phyloP scores from a whole-genome alignment of 2,888 invertebrate genomes.

The Dyspetes luteomarginatus region DNA sequence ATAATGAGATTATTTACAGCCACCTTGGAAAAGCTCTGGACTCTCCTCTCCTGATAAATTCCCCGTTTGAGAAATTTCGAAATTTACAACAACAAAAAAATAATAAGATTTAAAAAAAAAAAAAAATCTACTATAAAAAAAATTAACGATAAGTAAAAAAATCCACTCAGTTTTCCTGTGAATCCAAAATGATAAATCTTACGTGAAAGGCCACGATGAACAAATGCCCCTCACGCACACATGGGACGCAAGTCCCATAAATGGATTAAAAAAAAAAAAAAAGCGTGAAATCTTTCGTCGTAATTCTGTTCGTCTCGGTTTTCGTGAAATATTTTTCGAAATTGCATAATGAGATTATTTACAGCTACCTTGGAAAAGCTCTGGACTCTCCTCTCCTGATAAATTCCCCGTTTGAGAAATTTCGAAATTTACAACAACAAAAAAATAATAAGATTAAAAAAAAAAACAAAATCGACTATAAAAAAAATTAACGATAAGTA shows the following conservation, averaged over 20 bases:
- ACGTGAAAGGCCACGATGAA: constrained; percentile 5
- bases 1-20: constrained; percentile 78
- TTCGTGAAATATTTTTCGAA: background rate
- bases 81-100: no score
- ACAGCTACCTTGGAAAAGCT: constrained; percentile 70
- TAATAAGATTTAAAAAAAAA: no score
- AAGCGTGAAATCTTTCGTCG: background rate
- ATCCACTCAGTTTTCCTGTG: constrained; percentile 1
- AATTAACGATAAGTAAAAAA: no score
- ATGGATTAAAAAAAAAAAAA: constrained; percentile 61
- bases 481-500: no score
- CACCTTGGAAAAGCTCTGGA: constrained; percentile 42
- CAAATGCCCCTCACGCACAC: constrained; percentile 27
- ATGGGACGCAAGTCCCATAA: constrained; percentile 73
- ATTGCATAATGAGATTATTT: constrained; percentile 74
- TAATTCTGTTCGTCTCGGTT: background rate
- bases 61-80: no score
- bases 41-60: constrained; percentile 21
- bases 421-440: no score
- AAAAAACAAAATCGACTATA: no score
- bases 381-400: constrained; percentile 18
- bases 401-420: no score
- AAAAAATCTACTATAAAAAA: no score
- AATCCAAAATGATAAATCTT: background rate
- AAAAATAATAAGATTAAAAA: no score